phyloP scores from a whole-genome alignment of 2,113 vertebrate genomes.

The Bettongia penicillata region DNA sequence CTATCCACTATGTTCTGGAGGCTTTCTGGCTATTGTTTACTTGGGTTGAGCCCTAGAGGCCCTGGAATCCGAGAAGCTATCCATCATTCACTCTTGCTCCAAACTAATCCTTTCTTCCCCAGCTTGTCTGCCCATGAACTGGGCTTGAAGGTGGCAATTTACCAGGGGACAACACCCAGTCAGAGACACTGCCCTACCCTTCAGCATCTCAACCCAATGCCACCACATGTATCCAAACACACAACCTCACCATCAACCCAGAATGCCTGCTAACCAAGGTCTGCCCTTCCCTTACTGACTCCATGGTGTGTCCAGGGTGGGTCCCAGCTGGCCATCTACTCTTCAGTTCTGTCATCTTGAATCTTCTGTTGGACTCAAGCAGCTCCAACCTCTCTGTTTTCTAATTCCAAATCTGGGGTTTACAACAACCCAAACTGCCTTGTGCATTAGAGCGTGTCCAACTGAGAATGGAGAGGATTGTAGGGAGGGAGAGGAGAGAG shows the following conservation, averaged over 20 bases:
- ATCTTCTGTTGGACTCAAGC: neutral
- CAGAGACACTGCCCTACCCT: neutral
- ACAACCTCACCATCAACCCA: neutral
- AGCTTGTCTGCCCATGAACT: neutral
- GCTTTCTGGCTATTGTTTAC: neutral
- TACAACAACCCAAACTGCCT: neutral
- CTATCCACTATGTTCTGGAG: neutral
- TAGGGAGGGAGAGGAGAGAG: neutral
- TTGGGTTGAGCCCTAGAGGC: neutral
- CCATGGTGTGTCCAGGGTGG: neutral
- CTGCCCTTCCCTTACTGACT: neutral
- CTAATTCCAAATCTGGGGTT: neutral
- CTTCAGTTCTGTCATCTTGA: neutral
- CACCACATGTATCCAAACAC: neutral
- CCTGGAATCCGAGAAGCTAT: neutral
- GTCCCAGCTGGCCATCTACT: neutral
- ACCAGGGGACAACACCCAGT: neutral
- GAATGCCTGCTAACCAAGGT: neutral
- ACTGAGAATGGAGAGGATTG: constrained; percentile 1
- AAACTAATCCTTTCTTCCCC: neutral
- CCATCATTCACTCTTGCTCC: neutral
- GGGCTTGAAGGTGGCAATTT: neutral
- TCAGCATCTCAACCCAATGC: neutral
- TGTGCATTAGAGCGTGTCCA: neutral
- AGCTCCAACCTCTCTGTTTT: neutral